These are phyloP conservation scores for Acropora tenuis DNA, from an alignment of 64 coral and sea anemone species.

Conservation along the genomic window DNA sequence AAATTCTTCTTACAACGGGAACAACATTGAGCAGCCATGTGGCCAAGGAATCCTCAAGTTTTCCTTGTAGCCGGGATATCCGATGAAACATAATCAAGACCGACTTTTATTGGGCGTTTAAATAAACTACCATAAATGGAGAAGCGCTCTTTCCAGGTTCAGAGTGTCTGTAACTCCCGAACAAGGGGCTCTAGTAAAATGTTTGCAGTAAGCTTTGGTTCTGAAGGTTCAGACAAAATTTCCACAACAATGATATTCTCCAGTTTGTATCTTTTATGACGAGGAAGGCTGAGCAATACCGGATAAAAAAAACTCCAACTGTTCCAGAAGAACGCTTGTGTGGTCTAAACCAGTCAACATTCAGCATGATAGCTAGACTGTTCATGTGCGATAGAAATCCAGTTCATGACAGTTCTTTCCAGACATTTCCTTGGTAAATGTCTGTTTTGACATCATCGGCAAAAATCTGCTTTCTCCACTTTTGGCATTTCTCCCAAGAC, in stretches of 20 bases:
- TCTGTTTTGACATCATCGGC: slow-evolving; percentile 3
- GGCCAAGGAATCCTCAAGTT: slow-evolving; percentile 42
- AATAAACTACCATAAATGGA: slow-evolving; percentile 23
- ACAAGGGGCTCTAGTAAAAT: slow-evolving; percentile 59
- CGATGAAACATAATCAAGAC: slow-evolving; percentile 31
- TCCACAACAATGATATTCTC: slow-evolving; percentile 55
- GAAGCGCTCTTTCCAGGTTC: slow-evolving; percentile 39
- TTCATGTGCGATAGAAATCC: slow-evolving; percentile 21
- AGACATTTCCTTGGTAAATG: slow-evolving; percentile 30
- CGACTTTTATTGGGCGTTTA: slow-evolving; percentile 43
- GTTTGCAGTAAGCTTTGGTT: slow-evolving; percentile 60
- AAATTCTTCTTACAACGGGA: slow-evolving; percentile 53
- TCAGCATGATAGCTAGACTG: slow-evolving; percentile 53
- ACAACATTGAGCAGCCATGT: slow-evolving; percentile 54
- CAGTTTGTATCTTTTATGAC: slow-evolving; percentile 29
- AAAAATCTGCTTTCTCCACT: slow-evolving; percentile 44
- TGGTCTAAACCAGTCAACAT: slow-evolving; percentile 73
- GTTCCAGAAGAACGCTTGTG: slow-evolving; percentile 54
- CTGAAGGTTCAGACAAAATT: slow-evolving; percentile 55
- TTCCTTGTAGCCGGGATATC: slow-evolving; percentile 55
- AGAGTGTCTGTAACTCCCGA: slow-evolving; percentile 38
- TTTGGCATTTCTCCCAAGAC: slow-evolving; percentile 65
- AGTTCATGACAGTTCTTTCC: slow-evolving; percentile 17
- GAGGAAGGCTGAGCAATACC: slow-evolving; percentile 54
- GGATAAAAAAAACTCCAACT: slow-evolving; percentile 40